Evolutionary conservation across 2,797 vertebrate genomes (phyloP).

Genomic region (Crax fasciolata): DNA sequence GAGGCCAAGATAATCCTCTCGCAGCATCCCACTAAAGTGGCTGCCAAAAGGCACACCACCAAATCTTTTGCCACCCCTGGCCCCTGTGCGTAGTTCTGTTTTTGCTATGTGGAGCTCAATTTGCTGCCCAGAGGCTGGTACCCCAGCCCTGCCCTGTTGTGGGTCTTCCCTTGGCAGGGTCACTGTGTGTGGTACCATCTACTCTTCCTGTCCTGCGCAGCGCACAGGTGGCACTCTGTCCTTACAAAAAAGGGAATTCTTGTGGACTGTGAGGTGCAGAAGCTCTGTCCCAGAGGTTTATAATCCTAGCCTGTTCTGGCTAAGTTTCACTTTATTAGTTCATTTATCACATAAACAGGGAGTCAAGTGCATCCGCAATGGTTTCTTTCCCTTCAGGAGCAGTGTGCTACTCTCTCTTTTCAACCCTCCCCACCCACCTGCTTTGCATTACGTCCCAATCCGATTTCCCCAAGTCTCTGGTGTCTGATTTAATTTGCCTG

Average conservation of each 20-base stretch:
- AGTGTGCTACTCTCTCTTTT: constrained; percentile 70
- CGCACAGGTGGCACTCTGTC: background rate
- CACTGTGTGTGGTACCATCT: background rate
- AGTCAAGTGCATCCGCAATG: constrained; percentile 36
- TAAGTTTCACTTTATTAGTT: constrained; percentile 61
- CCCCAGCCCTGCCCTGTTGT: background rate
- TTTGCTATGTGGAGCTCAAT: background rate
- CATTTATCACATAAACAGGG: constrained; percentile 63
- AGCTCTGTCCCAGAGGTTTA: background rate
- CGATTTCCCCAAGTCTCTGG: constrained; percentile 91
- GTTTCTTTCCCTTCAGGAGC: constrained; percentile 65
- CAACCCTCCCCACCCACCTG: constrained; percentile 78
- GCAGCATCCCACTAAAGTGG: constrained; percentile 79
- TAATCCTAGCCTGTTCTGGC: constrained; percentile 42
- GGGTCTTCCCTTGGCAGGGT: background rate
- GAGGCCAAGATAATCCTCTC: constrained; percentile 85
- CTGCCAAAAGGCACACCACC: constrained; percentile 79
- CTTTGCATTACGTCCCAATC: constrained; percentile 85
- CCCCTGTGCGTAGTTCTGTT: constrained; percentile 9
- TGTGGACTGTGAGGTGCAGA: background rate
- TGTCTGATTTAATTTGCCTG: constrained; percentile 87
- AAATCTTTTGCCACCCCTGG: constrained; percentile 79
- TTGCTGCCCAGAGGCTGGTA: background rate
- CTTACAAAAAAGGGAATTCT: background rate
- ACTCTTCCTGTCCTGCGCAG: background rate